Conservation (phyloP, 1,140 invertebrate species). For the Asobara japonica region DNA sequence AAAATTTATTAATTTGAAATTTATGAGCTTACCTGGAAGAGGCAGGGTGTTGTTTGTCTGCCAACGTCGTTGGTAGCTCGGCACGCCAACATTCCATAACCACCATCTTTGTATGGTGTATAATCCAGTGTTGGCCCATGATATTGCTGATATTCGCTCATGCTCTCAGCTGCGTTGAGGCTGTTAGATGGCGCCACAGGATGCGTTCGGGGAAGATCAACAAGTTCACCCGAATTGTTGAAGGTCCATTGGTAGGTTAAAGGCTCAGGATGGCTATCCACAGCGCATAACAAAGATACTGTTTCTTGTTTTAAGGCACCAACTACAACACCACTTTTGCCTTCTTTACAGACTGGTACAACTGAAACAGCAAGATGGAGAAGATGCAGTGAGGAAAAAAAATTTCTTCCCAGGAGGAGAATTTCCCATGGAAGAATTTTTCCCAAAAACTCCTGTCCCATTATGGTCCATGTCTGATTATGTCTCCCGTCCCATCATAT, state of each 20-base stretch:
- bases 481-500: too few relatives aligned
- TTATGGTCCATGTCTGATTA: too few relatives aligned
- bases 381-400: not conserved
- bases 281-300: slow-evolving; percentile 81
- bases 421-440: too few relatives aligned
- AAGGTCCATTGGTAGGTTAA: slow-evolving; percentile 89
- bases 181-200: slow-evolving; percentile 66
- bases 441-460: too few relatives aligned
- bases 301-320: slow-evolving; percentile 88
- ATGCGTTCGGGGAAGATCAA: slow-evolving; percentile 75
- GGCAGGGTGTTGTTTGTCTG: slow-evolving; percentile 82
- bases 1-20: too few relatives aligned
- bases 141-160: slow-evolving; percentile 58
- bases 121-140: slow-evolving; percentile 82
- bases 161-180: slow-evolving; percentile 51
- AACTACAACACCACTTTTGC: slow-evolving; percentile 77
- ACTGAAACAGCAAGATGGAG: slow-evolving; percentile 65
- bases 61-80: slow-evolving; percentile 86
- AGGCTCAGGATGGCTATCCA: slow-evolving; percentile 84
- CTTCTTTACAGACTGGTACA: slow-evolving; percentile 82
- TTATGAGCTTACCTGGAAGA: slow-evolving; percentile 86
- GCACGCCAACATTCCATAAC: slow-evolving; percentile 88
- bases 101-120: slow-evolving; percentile 84
- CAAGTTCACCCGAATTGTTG: slow-evolving; percentile 86
- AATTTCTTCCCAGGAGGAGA: too few relatives aligned